These are phyloP conservation scores for Dreissena rostriformis DNA, from an alignment of 1,140 invertebrate species.

Conservation along the genomic window DNA sequence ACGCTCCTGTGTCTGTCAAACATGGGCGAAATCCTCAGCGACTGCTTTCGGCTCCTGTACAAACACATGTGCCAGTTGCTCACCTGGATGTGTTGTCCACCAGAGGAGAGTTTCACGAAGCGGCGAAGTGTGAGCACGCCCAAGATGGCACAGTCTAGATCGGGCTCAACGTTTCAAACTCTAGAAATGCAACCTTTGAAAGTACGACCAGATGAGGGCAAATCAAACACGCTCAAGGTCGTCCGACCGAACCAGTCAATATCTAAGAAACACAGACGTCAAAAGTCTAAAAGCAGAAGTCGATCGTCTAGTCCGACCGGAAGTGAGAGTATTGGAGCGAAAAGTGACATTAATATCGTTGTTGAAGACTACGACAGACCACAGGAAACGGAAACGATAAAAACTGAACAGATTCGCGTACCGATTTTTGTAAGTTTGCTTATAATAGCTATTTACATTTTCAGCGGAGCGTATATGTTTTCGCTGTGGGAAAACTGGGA, in stretches of 20 bases:
- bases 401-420: constrained; percentile 71
- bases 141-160: neutral
- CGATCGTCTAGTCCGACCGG: constrained; percentile 1
- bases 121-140: neutral
- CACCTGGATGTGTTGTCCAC: constrained; percentile 65
- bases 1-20: constrained; percentile 94
- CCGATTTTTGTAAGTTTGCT: constrained; percentile 76
- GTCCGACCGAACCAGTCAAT: neutral
- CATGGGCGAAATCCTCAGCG: constrained; percentile 84
- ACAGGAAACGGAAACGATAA: constrained; percentile 43
- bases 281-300: constrained; percentile 18
- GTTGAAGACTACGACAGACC: constrained; percentile 63
- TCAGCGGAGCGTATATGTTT: constrained; percentile 78
- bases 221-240: constrained; percentile 22
- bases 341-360: constrained; percentile 35
- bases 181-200: neutral
- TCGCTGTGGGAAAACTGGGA: constrained; percentile 87
- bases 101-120: constrained; percentile 47
- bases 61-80: constrained; percentile 66
- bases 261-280: neutral
- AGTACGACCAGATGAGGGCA: neutral
- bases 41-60: constrained; percentile 72
- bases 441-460: constrained; percentile 77
- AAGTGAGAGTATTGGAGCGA: neutral
- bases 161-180: neutral